These are phyloP conservation scores for Meliscaeva auricollis DNA, from an alignment of 2,888 invertebrate genomes.

Conservation along the genomic window DNA sequence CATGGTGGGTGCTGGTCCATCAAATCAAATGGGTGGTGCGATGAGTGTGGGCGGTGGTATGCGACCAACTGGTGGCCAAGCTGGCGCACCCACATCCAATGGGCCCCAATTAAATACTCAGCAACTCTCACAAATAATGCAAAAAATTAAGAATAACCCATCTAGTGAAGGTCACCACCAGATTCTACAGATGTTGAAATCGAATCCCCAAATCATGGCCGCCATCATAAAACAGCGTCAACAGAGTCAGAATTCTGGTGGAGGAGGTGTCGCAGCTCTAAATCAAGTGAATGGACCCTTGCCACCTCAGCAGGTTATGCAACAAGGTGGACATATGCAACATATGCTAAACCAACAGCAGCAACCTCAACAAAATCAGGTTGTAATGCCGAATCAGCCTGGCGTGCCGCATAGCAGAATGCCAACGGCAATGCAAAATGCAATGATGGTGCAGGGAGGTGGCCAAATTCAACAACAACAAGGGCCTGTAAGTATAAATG, in stretches of 20 bases:
- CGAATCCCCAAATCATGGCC: conserved; percentile 97
- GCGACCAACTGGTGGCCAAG: conserved; percentile 63
- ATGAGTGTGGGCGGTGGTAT: conserved; percentile 78
- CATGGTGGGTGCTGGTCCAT: conserved; percentile 80
- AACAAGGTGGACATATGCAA: conserved; percentile 81
- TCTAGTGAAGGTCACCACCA: conserved; percentile 96
- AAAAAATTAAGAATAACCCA: conserved; percentile 94
- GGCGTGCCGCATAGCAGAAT: conserved; percentile 83
- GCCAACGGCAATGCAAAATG: conserved; percentile 83
- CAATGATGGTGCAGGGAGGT: conserved; percentile 81
- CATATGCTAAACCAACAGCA: conserved; percentile 83
- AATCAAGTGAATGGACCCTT: conserved; percentile 80
- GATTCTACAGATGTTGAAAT: conserved; percentile 94
- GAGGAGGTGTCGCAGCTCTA: conserved; percentile 78
- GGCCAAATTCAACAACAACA: conserved; percentile 80
- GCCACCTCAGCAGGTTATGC: conserved; percentile 79
- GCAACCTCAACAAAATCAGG: conserved; percentile 84
- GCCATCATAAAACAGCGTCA: conserved; percentile 96
- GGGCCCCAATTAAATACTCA: conserved; percentile 85
- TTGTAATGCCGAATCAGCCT: conserved; percentile 83
- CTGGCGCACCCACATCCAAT: conserved; percentile 78
- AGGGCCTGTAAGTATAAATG: conserved; percentile 81
- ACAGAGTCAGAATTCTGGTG: conserved; percentile 84
- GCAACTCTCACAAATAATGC: conserved; percentile 93
- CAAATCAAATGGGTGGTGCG: conserved; percentile 80